phyloP scores from a whole-genome alignment of 2,113 vertebrate genomes.

The Carassius gibelio region DNA sequence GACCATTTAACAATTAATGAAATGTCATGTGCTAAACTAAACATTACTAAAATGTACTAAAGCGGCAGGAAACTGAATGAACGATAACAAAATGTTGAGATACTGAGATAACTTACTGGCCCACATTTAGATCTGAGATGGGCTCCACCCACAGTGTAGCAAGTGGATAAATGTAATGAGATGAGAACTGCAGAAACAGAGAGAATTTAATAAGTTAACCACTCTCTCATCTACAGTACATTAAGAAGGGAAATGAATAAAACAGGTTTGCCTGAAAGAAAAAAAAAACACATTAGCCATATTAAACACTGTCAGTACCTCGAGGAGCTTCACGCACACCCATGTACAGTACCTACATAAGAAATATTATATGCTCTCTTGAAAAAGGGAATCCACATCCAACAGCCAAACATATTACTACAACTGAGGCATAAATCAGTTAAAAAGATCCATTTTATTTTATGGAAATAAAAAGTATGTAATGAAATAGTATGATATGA shows the following conservation, averaged over 20 bases:
- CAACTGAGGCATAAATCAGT: background rate
- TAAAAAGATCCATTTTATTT: background rate
- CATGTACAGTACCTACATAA: background rate
- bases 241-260: background rate
- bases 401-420: background rate
- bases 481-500: background rate
- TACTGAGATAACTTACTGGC: slow-evolving; percentile 80
- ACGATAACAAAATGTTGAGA: background rate
- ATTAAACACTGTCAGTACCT: background rate
- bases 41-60: background rate
- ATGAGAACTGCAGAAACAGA: slow-evolving; percentile 84
- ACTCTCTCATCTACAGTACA: background rate
- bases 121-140: slow-evolving; percentile 82
- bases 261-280: background rate
- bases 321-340: background rate
- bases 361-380: background rate
- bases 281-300: background rate
- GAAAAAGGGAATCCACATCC: background rate
- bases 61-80: background rate
- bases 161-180: slow-evolving; percentile 87
- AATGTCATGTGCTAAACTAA: background rate
- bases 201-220: slow-evolving; percentile 41
- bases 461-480: background rate
- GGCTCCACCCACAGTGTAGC: slow-evolving; percentile 92
- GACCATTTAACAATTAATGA: background rate